Evolutionary conservation across 1,140 invertebrate species (phyloP).

Genomic region (Pseudomyrmex sp.): DNA sequence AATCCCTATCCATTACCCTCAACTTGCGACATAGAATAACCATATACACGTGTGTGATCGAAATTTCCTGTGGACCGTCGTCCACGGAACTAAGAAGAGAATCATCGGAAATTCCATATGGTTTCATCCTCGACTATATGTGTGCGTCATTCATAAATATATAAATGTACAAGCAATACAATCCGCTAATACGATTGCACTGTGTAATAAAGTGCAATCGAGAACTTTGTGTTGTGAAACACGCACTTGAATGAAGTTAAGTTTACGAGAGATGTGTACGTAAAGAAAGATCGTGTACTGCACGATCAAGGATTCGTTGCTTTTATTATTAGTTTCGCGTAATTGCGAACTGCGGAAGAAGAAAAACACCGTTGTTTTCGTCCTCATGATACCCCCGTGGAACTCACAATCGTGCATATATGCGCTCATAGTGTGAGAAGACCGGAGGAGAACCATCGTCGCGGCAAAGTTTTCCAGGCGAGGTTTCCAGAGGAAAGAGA

Average conservation of each 20-base stretch:
- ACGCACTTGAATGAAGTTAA: not conserved
- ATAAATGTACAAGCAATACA: not conserved
- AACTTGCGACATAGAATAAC: conserved; percentile 38
- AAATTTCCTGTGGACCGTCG: conserved; percentile 2
- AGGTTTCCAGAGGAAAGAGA: conserved; percentile 46
- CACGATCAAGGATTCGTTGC: not conserved
- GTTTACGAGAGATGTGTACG: not conserved
- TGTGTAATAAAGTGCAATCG: not conserved
- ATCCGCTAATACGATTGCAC: not conserved
- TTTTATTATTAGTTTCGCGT: not conserved
- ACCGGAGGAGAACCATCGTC: conserved; percentile 36
- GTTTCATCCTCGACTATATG: not conserved
- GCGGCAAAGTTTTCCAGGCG: conserved; percentile 42
- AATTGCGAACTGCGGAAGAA: not conserved
- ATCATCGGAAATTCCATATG: not conserved
- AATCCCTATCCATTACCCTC: conserved; percentile 2
- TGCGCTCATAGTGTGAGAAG: not conserved
- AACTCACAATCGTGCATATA: conserved; percentile 11
- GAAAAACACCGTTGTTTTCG: not conserved
- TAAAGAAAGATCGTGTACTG: not conserved
- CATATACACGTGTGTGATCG: not conserved
- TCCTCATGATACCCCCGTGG: not conserved
- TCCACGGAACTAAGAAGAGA: conserved; percentile 41
- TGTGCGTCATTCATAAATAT: not conserved
- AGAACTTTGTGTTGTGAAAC: not conserved